Evolutionary conservation across 2,797 vertebrate species (phyloP).

Genomic region (Dromococcyx pavoninus): DNA sequence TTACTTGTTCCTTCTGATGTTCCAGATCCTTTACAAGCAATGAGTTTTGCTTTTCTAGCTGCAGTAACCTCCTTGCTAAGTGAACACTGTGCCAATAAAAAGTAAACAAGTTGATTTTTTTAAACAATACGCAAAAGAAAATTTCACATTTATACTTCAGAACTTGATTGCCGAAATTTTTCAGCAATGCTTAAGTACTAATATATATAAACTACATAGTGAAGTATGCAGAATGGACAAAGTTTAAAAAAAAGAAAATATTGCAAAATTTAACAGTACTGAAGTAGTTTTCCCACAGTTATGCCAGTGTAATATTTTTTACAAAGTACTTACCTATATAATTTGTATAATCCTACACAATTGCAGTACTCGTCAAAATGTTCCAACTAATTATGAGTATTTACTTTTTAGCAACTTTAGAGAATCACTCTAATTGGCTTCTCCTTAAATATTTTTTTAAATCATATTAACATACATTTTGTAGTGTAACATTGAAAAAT

Average conservation of each 20-base stretch:
- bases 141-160: conserved; percentile 8
- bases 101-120: conserved; percentile 46
- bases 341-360: neutral
- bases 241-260: neutral
- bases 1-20: conserved; percentile 81
- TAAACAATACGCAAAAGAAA: conserved; percentile 48
- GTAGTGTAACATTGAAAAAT: neutral
- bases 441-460: neutral
- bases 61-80: conserved; percentile 93
- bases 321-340: neutral
- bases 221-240: neutral
- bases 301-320: neutral
- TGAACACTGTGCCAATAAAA: conserved; percentile 85
- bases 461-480: neutral
- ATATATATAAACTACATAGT: neutral
- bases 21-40: conserved; percentile 90
- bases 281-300: neutral
- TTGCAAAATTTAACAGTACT: conserved; percentile 6
- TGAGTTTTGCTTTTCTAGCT: conserved; percentile 93
- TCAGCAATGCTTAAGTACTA: conserved; percentile 20
- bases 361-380: neutral
- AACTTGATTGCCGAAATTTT: conserved; percentile 1
- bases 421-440: neutral
- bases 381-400: neutral
- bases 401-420: neutral